Conservation (phyloP, 1,140 invertebrate genomes). For the Theocolax elegans region DNA sequence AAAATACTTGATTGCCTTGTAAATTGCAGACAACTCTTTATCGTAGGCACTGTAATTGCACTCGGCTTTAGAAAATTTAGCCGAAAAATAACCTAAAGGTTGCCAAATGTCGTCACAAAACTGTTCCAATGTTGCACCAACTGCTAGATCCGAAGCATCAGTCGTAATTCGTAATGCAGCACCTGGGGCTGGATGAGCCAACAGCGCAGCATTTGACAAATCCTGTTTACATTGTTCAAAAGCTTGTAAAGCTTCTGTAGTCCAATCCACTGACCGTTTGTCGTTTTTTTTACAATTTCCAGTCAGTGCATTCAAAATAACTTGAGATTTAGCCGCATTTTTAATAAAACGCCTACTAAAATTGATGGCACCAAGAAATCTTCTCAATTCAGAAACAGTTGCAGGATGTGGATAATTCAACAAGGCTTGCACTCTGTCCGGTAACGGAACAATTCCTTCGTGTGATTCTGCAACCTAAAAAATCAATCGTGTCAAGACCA, state of each 20-base stretch:
- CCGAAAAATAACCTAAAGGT: constrained; percentile 60
- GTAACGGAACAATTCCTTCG: not conserved
- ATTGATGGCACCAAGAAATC: not conserved
- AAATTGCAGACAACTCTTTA: constrained; percentile 58
- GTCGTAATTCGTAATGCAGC: constrained; percentile 7
- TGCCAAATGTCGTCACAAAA: constrained; percentile 48
- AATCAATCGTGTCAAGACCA: no score
- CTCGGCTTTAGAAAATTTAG: no score
- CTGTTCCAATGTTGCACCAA: constrained; percentile 44
- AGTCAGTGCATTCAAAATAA: constrained; percentile 32
- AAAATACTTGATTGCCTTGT: no score
- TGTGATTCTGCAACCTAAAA: no score
- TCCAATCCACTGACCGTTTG: no score
- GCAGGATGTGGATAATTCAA: not conserved
- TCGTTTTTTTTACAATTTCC: no score
- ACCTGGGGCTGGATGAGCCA: not conserved
- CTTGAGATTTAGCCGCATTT: constrained; percentile 46
- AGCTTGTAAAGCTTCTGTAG: constrained; percentile 16
- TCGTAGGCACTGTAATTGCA: constrained; percentile 52
- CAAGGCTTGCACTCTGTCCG: not conserved
- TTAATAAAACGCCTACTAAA: constrained; percentile 41
- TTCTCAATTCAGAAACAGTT: not conserved
- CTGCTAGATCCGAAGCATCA: not conserved
- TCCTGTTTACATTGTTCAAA: constrained; percentile 2
- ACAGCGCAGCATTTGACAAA: not conserved